These are phyloP conservation scores for Oscarella lobularis DNA, from an alignment of 37 sponge, comb jelly and placozoan species.

Conservation along the genomic window DNA sequence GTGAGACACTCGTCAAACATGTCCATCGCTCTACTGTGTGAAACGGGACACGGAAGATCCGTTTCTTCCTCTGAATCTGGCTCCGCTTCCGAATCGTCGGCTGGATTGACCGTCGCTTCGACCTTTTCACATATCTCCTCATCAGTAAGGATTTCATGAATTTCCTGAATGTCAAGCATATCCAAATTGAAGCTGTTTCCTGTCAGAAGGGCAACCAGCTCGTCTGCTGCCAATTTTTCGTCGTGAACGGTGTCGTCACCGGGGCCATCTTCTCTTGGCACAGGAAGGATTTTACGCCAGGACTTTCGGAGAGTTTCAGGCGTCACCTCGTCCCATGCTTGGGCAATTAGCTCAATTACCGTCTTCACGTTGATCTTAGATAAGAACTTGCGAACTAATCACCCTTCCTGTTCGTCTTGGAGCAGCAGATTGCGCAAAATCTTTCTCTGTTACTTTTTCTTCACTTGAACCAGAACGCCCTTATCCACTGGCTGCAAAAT, in stretches of 20 bases:
- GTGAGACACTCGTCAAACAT: neutral
- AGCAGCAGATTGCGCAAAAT: constrained; percentile 20
- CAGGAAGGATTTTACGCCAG: constrained; percentile 13
- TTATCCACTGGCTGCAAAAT: constrained; percentile 74
- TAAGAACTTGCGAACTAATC: constrained; percentile 25
- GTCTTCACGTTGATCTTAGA: constrained; percentile 29
- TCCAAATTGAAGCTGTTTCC: constrained; percentile 1
- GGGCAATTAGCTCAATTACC: constrained; percentile 15
- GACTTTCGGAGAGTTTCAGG: neutral
- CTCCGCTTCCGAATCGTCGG: constrained; percentile 1
- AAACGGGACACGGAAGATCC: neutral
- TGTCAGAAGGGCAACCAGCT: neutral
- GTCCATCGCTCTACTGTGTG: neutral
- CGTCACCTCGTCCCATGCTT: constrained; percentile 18
- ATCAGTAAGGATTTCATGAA: constrained; percentile 13
- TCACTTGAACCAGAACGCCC: constrained; percentile 33
- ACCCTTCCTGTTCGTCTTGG: constrained; percentile 44
- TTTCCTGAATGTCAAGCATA: neutral
- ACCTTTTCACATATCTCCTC: constrained; percentile 13
- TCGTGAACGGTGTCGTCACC: neutral
- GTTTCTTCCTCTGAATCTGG: constrained; percentile 9
- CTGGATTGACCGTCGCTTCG: neutral
- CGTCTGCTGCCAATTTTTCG: neutral
- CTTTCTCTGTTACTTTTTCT: constrained; percentile 37
- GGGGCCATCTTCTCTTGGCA: neutral